Conservation (phyloP, 2,888 invertebrate species). For the Euspilapteryx auroguttella region DNA sequence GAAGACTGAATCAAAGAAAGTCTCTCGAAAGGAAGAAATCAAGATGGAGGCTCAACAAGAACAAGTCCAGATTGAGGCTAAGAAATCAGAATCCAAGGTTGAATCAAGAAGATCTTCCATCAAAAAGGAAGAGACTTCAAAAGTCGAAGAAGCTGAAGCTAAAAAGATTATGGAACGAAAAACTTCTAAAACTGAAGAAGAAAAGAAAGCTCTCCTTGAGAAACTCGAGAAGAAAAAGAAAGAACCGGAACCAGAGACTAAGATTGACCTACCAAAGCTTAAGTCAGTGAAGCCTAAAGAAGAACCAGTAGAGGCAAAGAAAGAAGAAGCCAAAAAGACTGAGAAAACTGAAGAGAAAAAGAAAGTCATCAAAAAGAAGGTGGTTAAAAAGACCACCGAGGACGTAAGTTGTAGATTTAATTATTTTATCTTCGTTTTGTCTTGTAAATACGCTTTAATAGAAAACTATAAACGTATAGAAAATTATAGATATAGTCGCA, state of each 20-base stretch:
- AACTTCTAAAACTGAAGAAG: slow-evolving; percentile 49
- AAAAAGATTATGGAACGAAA: slow-evolving; percentile 45
- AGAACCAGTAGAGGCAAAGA: slow-evolving; percentile 42
- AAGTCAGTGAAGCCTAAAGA: slow-evolving; percentile 57
- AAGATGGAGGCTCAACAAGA: slow-evolving; percentile 29
- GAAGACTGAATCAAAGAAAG: slow-evolving; percentile 27
- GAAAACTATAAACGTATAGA: no score
- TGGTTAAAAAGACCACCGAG: no score
- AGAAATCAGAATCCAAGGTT: slow-evolving; percentile 12
- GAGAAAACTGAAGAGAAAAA: slow-evolving; percentile 41
- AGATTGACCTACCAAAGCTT: slow-evolving; percentile 64
- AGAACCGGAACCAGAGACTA: slow-evolving; percentile 51
- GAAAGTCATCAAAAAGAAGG: slow-evolving; percentile 45
- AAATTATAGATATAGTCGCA: no score
- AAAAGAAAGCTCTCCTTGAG: slow-evolving; percentile 51
- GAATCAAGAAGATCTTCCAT: slow-evolving; percentile 23
- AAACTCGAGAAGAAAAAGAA: slow-evolving; percentile 53
- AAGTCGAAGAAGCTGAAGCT: slow-evolving; percentile 44
- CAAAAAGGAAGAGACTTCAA: slow-evolving; percentile 23
- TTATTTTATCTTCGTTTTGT: slow-evolving; percentile 6
- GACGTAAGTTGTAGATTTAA: slow-evolving; percentile 31
- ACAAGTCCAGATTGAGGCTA: slow-evolving; percentile 13
- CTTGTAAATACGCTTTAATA: slow-evolving; percentile 20
- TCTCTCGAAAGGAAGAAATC: slow-evolving; percentile 37
- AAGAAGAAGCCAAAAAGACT: slow-evolving; percentile 46